phyloP scores from a whole-genome alignment of 2,888 invertebrate species.

The Trichogramma dendrolimi region DNA sequence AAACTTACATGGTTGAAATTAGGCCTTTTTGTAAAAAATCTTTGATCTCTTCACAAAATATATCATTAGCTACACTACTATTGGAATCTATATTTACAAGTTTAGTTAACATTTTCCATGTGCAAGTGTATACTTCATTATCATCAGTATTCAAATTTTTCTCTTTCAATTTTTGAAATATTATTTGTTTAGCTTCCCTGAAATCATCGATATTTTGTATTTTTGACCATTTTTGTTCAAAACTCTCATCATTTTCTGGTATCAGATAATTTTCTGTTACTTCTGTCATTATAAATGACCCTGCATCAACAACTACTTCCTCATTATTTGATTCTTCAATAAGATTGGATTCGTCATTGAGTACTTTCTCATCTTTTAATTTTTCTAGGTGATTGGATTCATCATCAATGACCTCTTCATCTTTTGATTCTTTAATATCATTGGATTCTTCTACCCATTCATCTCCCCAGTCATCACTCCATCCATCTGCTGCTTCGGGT shows the following conservation, averaged over 20 bases:
- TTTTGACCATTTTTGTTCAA: slow-evolving; percentile 34
- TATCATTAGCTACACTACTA: slow-evolving; percentile 30
- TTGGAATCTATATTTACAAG: slow-evolving; percentile 29
- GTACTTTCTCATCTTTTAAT: slow-evolving; percentile 2
- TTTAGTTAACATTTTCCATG: slow-evolving; percentile 35
- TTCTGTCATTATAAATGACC: too few relatives aligned
- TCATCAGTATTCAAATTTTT: slow-evolving; percentile 30
- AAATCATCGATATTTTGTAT: slow-evolving; percentile 37
- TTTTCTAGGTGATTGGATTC: slow-evolving; percentile 4
- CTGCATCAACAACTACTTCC: not conserved
- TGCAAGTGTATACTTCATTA: slow-evolving; percentile 37
- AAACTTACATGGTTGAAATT: slow-evolving; percentile 36
- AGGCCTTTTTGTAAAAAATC: slow-evolving; percentile 37
- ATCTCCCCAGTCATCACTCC: slow-evolving; percentile 21
- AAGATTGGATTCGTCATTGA: slow-evolving; percentile 10
- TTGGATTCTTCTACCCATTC: slow-evolving; percentile 18
- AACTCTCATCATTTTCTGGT: slow-evolving; percentile 38
- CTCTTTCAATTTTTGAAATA: slow-evolving; percentile 37
- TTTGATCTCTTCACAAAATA: slow-evolving; percentile 41
- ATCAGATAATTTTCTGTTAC: slow-evolving; percentile 24
- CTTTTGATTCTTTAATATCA: slow-evolving; percentile 1
- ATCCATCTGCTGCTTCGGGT: slow-evolving; percentile 14
- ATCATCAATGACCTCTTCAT: slow-evolving; percentile 22
- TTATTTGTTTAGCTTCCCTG: slow-evolving; percentile 35
- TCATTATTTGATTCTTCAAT: not conserved